These are phyloP conservation scores for Eidolon dupreanum DNA, from an alignment of 2,797 vertebrate genomes.

Conservation along the genomic window DNA sequence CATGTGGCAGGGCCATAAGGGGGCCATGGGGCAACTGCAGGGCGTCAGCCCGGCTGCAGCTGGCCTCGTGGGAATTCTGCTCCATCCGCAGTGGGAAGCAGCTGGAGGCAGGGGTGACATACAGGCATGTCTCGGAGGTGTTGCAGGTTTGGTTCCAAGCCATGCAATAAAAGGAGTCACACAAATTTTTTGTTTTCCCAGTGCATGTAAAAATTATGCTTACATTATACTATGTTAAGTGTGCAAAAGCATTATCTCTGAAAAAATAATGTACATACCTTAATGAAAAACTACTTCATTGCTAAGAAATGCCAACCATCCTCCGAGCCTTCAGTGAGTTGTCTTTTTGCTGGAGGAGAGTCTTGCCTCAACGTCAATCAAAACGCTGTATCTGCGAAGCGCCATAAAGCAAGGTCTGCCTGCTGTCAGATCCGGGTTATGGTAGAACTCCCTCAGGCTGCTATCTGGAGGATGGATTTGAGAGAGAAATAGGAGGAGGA, in stretches of 20 bases:
- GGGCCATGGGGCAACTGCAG: too few relatives aligned
- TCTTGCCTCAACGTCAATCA: background rate
- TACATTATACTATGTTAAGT: background rate
- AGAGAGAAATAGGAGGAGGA: background rate
- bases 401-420: background rate
- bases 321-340: background rate
- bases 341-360: too few relatives aligned
- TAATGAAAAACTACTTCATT: background rate
- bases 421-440: background rate
- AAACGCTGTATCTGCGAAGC: rapidly evolving
- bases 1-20: background rate
- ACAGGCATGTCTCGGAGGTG: background rate
- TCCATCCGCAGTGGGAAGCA: background rate
- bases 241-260: background rate
- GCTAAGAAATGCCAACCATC: background rate
- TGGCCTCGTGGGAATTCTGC: background rate
- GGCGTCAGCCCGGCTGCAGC: background rate
- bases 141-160: background rate
- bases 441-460: background rate
- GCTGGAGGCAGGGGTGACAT: background rate
- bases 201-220: background rate
- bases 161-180: background rate
- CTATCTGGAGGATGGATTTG: background rate
- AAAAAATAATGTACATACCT: background rate
- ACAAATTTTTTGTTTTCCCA: background rate